A percentile compares a stretch with the other conserved stretches of the same genome.
These are phyloP conservation scores for Chaetodon trifasciatus DNA, from an alignment of 2,797 vertebrate genomes.

Conservation along the genomic window DNA sequence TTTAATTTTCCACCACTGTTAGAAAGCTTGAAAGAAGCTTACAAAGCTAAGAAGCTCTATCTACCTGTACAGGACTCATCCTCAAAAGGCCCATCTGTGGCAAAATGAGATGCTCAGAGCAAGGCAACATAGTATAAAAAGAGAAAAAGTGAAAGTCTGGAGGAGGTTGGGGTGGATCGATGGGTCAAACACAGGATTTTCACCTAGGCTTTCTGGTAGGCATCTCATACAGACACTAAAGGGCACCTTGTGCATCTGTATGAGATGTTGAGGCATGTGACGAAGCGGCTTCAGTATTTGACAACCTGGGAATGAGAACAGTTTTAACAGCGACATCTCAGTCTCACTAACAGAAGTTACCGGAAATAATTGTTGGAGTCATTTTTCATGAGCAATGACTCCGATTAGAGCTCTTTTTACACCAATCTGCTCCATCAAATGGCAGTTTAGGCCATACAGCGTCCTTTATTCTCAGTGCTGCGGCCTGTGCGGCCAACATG, in stretches of 20 bases:
- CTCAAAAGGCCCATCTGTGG: neutral
- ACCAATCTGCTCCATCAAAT: conserved; percentile 45
- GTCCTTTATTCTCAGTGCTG: conserved; percentile 40
- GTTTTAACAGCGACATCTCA: conserved; percentile 21
- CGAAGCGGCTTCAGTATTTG: too few relatives aligned
- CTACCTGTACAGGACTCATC: neutral
- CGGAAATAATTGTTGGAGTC: conserved; percentile 30
- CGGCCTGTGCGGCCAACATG: conserved; percentile 53
- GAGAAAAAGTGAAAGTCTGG: too few relatives aligned
- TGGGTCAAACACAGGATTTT: too few relatives aligned
- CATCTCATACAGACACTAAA: too few relatives aligned
- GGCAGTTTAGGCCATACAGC: conserved; percentile 14
- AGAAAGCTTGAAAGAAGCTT: conserved; percentile 3
- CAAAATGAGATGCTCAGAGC: too few relatives aligned
- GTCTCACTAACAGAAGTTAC: conserved; percentile 34
- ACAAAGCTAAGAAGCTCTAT: neutral
- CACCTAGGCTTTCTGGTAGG: too few relatives aligned
- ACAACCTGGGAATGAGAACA: too few relatives aligned
- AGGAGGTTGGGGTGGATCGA: too few relatives aligned
- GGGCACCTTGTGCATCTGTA: too few relatives aligned
- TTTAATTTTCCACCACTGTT: neutral
- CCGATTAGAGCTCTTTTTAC: conserved; percentile 45
- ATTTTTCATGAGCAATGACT: conserved; percentile 40
- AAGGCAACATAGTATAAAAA: too few relatives aligned
- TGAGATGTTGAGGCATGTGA: too few relatives aligned